These are phyloP conservation scores for Neosilurus hyrtlii DNA, from an alignment of 2,797 vertebrate species.

Conservation along the genomic window DNA sequence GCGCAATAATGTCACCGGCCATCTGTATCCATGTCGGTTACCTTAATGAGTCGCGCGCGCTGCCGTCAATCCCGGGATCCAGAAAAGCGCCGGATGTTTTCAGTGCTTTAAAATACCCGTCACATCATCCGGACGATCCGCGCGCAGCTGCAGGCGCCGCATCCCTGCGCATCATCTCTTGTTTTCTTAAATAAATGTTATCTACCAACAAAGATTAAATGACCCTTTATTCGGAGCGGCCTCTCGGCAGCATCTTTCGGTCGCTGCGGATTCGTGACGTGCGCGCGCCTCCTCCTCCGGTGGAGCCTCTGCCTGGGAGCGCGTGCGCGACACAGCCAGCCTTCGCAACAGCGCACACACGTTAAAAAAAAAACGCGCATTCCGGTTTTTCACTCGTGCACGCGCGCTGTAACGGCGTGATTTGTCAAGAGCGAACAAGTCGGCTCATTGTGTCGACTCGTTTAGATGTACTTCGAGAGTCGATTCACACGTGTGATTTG, in stretches of 20 bases:
- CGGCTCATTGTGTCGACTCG: not conserved
- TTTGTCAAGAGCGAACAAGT: not conserved
- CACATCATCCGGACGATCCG: conserved; percentile 52
- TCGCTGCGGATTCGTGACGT: conserved; percentile 79
- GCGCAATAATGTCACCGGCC: conserved; percentile 20
- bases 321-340: conserved; percentile 68
- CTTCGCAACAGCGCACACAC: conserved; percentile 76
- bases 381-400: conserved; percentile 53
- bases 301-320: conserved; percentile 64
- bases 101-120: conserved; percentile 55
- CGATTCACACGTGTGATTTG: not conserved
- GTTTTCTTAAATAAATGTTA: conserved; percentile 25
- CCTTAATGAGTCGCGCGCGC: conserved; percentile 62
- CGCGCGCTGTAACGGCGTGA: conserved; percentile 8
- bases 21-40: conserved; percentile 32
- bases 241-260: conserved; percentile 76
- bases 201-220: conserved; percentile 32
- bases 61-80: conserved; percentile 57
- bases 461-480: not conserved
- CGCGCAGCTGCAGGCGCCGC: conserved; percentile 56
- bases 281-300: conserved; percentile 58
- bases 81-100: conserved; percentile 74
- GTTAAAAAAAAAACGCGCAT: conserved; percentile 52
- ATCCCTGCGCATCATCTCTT: conserved; percentile 15
- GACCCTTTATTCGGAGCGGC: conserved; percentile 68